Conservation (phyloP, 92 coral and sea anemone species). For the Palythoa caribaeorum region DNA sequence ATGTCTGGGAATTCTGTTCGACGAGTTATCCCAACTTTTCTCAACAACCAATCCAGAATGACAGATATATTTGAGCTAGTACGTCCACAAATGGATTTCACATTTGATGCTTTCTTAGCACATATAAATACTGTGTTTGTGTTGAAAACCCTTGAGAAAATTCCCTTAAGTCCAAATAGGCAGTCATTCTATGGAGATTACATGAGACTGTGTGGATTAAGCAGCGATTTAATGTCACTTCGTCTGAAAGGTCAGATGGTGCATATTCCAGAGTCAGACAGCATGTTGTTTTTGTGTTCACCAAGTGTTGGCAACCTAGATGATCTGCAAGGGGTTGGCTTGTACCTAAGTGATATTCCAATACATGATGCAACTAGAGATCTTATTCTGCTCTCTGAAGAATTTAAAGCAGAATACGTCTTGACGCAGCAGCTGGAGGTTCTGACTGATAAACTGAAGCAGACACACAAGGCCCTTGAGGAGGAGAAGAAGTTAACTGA, state of each 20-base stretch:
- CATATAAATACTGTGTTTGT: conserved; percentile 95
- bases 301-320: conserved; percentile 91
- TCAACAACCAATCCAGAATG: conserved; percentile 58
- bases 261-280: conserved; percentile 78
- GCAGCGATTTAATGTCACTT: conserved; percentile 59
- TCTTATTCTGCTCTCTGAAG: conserved; percentile 86
- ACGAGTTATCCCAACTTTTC: conserved; percentile 67
- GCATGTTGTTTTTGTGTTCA: conserved; percentile 84
- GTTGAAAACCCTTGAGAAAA: conserved; percentile 74
- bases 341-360: conserved; percentile 93
- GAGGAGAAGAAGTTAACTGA: conserved; percentile 91
- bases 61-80: conserved; percentile 80
- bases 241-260: conserved; percentile 87
- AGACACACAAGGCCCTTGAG: conserved; percentile 87
- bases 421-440: conserved; percentile 88
- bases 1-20: conserved; percentile 86
- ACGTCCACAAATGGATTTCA: conserved; percentile 81
- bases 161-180: conserved; percentile 36
- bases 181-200: conserved; percentile 25
- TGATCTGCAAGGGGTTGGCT: conserved; percentile 76
- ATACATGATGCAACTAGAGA: conserved; percentile 89
- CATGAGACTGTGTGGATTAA: conserved; percentile 42
- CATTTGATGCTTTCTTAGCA: conserved; percentile 71
- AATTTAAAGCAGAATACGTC: conserved; percentile 85
- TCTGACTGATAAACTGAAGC: conserved; percentile 83